phyloP scores from a whole-genome alignment of 1,140 invertebrate genomes.

The Drosophila setifemur region DNA sequence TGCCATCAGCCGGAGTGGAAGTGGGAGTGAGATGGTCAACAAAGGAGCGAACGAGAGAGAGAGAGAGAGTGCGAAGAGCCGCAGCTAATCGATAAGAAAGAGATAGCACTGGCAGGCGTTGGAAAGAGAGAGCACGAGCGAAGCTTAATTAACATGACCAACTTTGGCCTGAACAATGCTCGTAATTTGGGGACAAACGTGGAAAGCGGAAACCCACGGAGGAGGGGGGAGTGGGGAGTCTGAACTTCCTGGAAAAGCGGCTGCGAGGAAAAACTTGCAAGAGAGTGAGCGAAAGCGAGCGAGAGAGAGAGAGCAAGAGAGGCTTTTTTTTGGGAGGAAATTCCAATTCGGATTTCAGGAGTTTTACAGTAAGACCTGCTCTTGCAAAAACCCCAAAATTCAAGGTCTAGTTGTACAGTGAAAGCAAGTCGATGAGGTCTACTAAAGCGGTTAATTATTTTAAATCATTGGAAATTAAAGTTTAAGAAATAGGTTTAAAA shows the following conservation, averaged over 20 bases:
- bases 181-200: slow-evolving; percentile 41
- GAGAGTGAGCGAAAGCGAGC: not conserved
- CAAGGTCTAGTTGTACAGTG: not conserved
- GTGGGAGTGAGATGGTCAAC: not conserved
- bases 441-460: too few relatives aligned
- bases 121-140: not conserved
- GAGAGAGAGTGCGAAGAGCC: not conserved
- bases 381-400: not conserved
- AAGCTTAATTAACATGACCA: slow-evolving; percentile 65
- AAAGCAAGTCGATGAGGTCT: too few relatives aligned
- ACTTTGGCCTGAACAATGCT: slow-evolving; percentile 55
- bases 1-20: not conserved
- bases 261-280: not conserved
- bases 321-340: not conserved
- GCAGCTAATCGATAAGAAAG: slow-evolving; percentile 58
- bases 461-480: too few relatives aligned
- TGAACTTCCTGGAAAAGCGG: slow-evolving; percentile 13
- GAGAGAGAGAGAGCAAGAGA: not conserved
- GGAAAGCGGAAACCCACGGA: slow-evolving; percentile 4
- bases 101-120: not conserved
- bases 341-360: not conserved
- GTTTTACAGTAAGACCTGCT: too few relatives aligned
- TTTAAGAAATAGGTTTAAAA: too few relatives aligned
- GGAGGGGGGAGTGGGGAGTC: not conserved
- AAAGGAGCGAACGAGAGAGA: not conserved